Conservation (phyloP, 2,888 invertebrate genomes). For the Pinctada fucata region DNA sequence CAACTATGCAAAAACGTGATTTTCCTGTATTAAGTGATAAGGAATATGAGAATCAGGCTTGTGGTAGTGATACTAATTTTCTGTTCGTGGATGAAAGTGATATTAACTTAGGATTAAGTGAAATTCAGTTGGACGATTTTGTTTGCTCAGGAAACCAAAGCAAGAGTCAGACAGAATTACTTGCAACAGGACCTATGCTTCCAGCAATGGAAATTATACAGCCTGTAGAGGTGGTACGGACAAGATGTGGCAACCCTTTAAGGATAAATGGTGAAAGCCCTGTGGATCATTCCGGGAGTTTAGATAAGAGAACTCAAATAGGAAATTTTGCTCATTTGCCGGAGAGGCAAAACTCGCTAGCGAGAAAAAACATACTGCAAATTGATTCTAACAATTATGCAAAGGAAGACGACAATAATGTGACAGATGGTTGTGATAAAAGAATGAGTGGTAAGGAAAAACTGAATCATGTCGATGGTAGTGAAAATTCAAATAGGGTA, state of each 20-base stretch:
- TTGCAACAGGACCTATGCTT: neutral
- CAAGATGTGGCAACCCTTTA: neutral
- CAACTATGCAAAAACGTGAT: slow-evolving; percentile 35
- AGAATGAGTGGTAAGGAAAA: neutral
- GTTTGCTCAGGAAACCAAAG: neutral
- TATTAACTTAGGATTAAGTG: neutral
- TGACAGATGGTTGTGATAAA: neutral
- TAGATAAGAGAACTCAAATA: neutral
- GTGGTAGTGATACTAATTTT: slow-evolving; percentile 1
- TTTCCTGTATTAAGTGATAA: neutral
- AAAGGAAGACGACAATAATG: neutral
- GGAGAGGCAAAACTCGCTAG: neutral
- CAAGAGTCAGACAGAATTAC: neutral
- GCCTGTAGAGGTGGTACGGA: neutral
- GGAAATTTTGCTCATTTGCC: neutral
- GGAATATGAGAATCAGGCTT: slow-evolving; percentile 6
- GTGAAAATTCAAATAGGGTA: neutral
- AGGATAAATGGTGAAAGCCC: neutral
- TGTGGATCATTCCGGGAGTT: neutral
- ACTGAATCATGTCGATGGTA: neutral
- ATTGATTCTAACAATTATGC: neutral
- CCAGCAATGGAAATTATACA: neutral
- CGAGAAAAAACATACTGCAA: neutral
- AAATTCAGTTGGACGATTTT: neutral
- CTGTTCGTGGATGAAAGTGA: neutral